A percentile compares a stretch with the other conserved stretches of the same genome.
phyloP scores from a whole-genome alignment of 2,888 invertebrate genomes.

The Ormyrus pomaceus region DNA sequence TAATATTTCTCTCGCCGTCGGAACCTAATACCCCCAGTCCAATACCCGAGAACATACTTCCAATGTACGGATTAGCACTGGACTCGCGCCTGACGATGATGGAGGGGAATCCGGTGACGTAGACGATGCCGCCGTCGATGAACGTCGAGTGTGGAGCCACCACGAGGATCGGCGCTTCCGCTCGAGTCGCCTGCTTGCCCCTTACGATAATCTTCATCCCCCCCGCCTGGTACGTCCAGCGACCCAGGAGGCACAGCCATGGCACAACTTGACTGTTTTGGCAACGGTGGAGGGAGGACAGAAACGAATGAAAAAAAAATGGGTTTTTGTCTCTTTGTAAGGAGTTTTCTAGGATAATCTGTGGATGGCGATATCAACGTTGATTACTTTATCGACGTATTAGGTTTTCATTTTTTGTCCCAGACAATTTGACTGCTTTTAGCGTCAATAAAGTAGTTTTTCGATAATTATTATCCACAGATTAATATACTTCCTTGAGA shows the following conservation, averaged over 20 bases:
- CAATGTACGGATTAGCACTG: constrained; percentile 87
- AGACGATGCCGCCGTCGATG: constrained; percentile 91
- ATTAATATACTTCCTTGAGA: no score
- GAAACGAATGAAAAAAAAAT: background rate
- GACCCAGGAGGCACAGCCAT: constrained; percentile 85
- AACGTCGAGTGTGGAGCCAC: constrained; percentile 93
- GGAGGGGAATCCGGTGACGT: constrained; percentile 88
- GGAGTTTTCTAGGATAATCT: no score
- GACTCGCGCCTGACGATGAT: constrained; percentile 90
- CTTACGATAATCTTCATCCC: constrained; percentile 87
- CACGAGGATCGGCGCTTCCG: constrained; percentile 90
- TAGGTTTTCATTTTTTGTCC: no score
- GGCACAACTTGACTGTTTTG: constrained; percentile 76
- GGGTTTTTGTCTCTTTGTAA: no score
- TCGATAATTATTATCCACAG: background rate
- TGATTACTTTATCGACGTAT: no score
- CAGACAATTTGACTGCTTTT: background rate
- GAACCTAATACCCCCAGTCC: no score
- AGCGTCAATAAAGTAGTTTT: constrained; percentile 4
- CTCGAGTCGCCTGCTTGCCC: constrained; percentile 85
- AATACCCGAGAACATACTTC: constrained; percentile 82
- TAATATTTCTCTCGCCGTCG: no score
- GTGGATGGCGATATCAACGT: no score
- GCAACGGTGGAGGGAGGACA: background rate
- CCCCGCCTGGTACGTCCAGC: constrained; percentile 85